A percentile compares a stretch with the other conserved stretches of the same genome.
Evolutionary conservation across 2,888 invertebrate species (phyloP).

Genomic region (Drosophila nigricruria): DNA sequence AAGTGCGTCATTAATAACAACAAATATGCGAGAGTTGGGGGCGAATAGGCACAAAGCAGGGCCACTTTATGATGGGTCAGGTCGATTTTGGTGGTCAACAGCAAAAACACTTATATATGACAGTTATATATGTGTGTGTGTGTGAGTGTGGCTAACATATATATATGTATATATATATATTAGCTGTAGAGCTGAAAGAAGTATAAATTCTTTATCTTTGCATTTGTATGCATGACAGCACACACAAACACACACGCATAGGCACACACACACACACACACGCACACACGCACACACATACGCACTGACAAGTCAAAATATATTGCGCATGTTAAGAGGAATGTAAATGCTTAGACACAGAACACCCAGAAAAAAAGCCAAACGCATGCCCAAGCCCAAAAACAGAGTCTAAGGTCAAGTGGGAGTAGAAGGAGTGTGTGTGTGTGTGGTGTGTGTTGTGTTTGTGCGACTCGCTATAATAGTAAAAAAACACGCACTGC

Average conservation of each 20-base stretch:
- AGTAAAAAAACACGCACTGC: slow-evolving; percentile 79
- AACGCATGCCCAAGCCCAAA: slow-evolving; percentile 36
- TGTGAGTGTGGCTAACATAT: slow-evolving; percentile 19
- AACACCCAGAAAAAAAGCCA: slow-evolving; percentile 35
- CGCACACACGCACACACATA: slow-evolving; percentile 15
- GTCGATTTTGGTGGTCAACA: slow-evolving; percentile 58
- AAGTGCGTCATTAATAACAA: slow-evolving; percentile 56
- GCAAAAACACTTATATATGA: slow-evolving; percentile 23
- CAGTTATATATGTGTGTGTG: not conserved
- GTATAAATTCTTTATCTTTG: slow-evolving; percentile 66
- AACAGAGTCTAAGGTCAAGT: slow-evolving; percentile 65
- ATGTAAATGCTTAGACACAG: slow-evolving; percentile 67
- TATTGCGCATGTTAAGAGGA: slow-evolving; percentile 74
- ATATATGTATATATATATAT: too few species aligned
- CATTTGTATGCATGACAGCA: slow-evolving; percentile 73
- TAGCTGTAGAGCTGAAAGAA: slow-evolving; percentile 25
- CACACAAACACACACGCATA: slow-evolving; percentile 18
- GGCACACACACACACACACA: slow-evolving; percentile 24
- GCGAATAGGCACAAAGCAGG: not conserved
- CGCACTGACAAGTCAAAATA: slow-evolving; percentile 60
- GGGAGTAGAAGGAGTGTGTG: not conserved
- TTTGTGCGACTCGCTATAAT: slow-evolving; percentile 59
- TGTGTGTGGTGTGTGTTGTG: slow-evolving; percentile 7
- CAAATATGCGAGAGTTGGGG: slow-evolving; percentile 28
- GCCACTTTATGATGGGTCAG: slow-evolving; percentile 69